A percentile compares a stretch with the other conserved stretches of the same genome.
These are phyloP conservation scores for Cephus nigrinus DNA, from an alignment of 2,888 invertebrate species.

Conservation along the genomic window DNA sequence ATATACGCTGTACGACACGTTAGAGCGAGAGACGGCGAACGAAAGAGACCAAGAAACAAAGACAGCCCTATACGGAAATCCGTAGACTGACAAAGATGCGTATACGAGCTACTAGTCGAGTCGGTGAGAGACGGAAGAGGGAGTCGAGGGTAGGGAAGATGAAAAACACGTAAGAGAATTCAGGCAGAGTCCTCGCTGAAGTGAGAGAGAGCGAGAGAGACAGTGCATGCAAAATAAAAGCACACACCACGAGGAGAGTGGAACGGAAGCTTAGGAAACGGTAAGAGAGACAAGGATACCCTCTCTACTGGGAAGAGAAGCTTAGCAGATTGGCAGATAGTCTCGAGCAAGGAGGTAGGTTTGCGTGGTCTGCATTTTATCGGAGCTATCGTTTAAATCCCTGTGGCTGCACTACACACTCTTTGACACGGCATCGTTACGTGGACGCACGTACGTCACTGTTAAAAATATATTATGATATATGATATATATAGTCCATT, in stretches of 20 bases:
- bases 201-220: constrained; percentile 4
- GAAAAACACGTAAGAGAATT: not conserved
- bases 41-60: constrained; percentile 6
- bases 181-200: not conserved
- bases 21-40: constrained; percentile 1
- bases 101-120: not conserved
- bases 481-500: not conserved
- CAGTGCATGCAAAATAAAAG: constrained; percentile 1
- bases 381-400: constrained; percentile 46
- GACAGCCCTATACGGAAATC: constrained; percentile 6
- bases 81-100: constrained; percentile 3
- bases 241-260: constrained; percentile 16
- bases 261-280: constrained; percentile 1
- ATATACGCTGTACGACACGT: not conserved
- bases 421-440: constrained; percentile 18
- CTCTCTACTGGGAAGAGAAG: constrained; percentile 25
- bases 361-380: constrained; percentile 48
- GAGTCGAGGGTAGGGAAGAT: not conserved
- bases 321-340: constrained; percentile 47
- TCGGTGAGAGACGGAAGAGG: not conserved
- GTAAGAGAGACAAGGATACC: constrained; percentile 11
- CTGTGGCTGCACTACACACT: constrained; percentile 24
- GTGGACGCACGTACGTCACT: not conserved
- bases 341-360: constrained; percentile 31
- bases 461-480: not conserved